Conservation (phyloP, 2,797 vertebrate species). For the Pelochelys cantorii region DNA sequence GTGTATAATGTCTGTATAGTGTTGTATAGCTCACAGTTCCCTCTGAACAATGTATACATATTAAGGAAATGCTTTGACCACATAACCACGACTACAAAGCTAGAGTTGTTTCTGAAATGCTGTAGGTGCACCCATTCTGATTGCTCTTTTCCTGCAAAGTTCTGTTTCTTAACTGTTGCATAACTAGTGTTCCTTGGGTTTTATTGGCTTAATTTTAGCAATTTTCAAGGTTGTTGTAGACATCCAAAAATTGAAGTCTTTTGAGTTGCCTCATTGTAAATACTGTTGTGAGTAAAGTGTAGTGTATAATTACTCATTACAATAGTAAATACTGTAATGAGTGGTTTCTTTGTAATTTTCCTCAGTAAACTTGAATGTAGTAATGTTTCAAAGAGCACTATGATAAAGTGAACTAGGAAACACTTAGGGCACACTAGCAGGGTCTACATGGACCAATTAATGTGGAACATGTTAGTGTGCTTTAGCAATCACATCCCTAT, state of each 20-base stretch:
- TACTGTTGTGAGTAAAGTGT: not conserved
- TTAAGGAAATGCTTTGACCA: constrained; percentile 49
- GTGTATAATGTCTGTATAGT: not conserved
- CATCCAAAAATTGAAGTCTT: not conserved
- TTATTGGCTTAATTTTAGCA: not conserved
- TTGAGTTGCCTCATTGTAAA: not conserved
- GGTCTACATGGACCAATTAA: not conserved
- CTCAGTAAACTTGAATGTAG: not conserved
- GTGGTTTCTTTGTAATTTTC: not conserved
- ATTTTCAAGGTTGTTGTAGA: not conserved
- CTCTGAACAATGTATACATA: not conserved
- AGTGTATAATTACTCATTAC: not conserved
- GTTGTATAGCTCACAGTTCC: not conserved
- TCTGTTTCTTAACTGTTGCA: not conserved
- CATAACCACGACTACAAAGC: constrained; percentile 39
- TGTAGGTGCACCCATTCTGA: not conserved
- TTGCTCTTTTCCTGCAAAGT: not conserved
- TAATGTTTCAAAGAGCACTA: not conserved
- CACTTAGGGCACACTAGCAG: not conserved
- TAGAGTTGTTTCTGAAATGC: constrained; percentile 42
- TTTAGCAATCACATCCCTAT: not conserved
- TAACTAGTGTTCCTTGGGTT: not conserved
- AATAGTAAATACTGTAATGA: not conserved
- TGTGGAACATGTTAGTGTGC: not conserved
- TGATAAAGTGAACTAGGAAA: not conserved